Conservation (phyloP, 2,797 vertebrate genomes). For the Ceyx erithaca region DNA sequence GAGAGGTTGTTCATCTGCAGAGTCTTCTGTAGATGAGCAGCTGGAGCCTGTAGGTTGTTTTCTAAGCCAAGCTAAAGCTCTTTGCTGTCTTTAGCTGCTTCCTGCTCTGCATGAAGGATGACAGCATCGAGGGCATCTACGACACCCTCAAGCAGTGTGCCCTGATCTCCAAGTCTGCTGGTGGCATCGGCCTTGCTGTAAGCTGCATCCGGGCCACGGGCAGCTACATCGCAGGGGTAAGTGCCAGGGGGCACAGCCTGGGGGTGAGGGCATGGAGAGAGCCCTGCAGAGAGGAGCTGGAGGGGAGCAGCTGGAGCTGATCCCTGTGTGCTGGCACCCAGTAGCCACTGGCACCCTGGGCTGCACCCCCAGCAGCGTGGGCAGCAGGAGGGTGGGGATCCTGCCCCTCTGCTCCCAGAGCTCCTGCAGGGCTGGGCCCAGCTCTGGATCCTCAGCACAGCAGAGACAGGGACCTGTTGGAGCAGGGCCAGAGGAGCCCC, state of each 20-base stretch:
- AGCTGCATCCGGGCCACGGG: slow-evolving; percentile 96
- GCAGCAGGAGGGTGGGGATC: no score
- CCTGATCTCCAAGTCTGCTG: slow-evolving; percentile 96
- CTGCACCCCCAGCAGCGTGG: no score
- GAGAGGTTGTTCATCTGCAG: background rate
- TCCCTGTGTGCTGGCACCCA: no score
- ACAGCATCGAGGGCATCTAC: slow-evolving; percentile 97
- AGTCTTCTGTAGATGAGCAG: background rate
- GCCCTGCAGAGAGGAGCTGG: no score
- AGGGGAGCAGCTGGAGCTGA: no score
- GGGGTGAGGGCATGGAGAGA: no score
- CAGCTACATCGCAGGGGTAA: slow-evolving; percentile 96
- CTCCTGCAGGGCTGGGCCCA: no score
- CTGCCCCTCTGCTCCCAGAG: no score
- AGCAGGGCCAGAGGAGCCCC: no score
- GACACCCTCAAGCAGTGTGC: slow-evolving; percentile 97
- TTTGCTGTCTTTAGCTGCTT: slow-evolving; percentile 85
- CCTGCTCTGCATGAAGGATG: slow-evolving; percentile 95
- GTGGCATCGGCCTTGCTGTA: slow-evolving; percentile 94
- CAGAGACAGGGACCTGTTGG: no score
- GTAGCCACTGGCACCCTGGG: no score
- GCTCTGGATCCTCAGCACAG: no score
- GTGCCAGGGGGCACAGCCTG: background rate
- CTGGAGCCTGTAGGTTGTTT: background rate
- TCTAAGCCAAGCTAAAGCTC: background rate